A percentile compares a stretch with the other conserved stretches of the same genome.
These are phyloP conservation scores for Callinectes sapidus DNA, from an alignment of 2,888 invertebrate genomes.

Conservation along the genomic window DNA sequence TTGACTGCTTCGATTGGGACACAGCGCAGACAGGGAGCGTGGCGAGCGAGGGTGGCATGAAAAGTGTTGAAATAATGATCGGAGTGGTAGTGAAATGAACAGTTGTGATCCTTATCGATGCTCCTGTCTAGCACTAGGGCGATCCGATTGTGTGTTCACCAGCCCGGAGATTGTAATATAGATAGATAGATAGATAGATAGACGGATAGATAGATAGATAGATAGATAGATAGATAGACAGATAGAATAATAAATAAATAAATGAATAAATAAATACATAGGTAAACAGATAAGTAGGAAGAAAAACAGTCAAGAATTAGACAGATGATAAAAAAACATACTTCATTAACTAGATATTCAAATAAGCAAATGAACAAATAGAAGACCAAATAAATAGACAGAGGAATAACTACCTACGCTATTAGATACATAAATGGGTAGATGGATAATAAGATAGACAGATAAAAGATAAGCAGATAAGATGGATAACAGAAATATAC, in stretches of 20 bases:
- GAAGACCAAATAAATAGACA: background rate
- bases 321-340: background rate
- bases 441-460: background rate
- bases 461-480: background rate
- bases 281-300: background rate
- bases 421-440: background rate
- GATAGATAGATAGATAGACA: background rate
- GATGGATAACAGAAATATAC: background rate
- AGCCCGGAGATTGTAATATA: background rate
- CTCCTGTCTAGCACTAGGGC: background rate
- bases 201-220: background rate
- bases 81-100: background rate
- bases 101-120: background rate
- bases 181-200: background rate
- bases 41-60: background rate
- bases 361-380: background rate
- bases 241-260: background rate
- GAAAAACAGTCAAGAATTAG: background rate
- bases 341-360: too few relatives aligned
- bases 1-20: background rate
- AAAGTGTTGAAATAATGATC: background rate
- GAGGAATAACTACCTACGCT: too few relatives aligned
- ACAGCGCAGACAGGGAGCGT: background rate
- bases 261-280: background rate
- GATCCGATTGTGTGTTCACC: background rate